These are phyloP conservation scores for Macroramphosus scolopax DNA, from an alignment of 2,797 vertebrate species.

Conservation along the genomic window DNA sequence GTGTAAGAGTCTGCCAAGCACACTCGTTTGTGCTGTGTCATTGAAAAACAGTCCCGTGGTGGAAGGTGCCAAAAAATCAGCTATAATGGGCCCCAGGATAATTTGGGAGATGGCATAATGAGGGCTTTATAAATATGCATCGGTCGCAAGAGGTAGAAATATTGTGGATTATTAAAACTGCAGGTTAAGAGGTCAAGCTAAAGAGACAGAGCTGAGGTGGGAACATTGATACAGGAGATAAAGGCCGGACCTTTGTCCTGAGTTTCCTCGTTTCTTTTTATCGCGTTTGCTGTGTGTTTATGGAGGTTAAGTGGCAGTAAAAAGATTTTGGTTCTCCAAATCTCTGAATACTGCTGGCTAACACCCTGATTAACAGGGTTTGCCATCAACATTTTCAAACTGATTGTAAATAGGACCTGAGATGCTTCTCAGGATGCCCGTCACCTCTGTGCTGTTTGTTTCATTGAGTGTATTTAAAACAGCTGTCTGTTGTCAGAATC, in stretches of 20 bases:
- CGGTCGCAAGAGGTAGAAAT: conserved; percentile 68
- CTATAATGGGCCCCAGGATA: conserved; percentile 76
- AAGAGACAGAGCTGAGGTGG: conserved; percentile 49
- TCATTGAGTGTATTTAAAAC: conserved; percentile 3
- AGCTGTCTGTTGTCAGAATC: conserved; percentile 2
- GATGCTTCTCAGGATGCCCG: conserved; percentile 5
- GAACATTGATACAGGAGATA: conserved; percentile 33
- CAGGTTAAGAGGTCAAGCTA: conserved; percentile 73
- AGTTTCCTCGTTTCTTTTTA: background rate
- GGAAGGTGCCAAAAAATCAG: conserved; percentile 58
- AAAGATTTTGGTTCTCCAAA: too few relatives aligned
- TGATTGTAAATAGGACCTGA: background rate
- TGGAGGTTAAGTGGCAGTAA: background rate
- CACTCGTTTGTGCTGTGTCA: conserved; percentile 37
- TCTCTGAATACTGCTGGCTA: too few relatives aligned
- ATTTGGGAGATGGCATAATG: conserved; percentile 80
- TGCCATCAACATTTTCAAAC: conserved; percentile 4
- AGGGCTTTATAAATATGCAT: conserved; percentile 78
- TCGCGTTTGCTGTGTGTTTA: background rate
- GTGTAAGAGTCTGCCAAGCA: conserved; percentile 38
- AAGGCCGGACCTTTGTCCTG: conserved; percentile 34
- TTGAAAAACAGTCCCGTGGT: conserved; percentile 51
- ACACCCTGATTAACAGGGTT: too few relatives aligned
- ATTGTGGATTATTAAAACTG: conserved; percentile 75
- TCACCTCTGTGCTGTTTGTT: conserved; percentile 7